Conservation (phyloP, 2,113 vertebrate species). For the Coreoperca whiteheadi region DNA sequence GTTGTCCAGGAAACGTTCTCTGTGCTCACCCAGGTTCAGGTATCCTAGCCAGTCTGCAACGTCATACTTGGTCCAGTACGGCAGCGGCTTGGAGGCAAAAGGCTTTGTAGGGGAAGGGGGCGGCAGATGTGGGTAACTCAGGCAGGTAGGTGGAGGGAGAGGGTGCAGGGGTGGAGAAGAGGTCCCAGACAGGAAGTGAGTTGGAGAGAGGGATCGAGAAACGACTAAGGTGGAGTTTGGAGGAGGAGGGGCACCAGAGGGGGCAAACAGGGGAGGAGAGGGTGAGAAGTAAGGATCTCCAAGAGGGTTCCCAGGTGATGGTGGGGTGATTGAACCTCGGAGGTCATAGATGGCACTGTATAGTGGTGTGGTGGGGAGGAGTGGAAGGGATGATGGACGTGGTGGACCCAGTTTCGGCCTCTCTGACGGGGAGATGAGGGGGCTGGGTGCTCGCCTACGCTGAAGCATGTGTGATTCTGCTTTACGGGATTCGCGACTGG, state of each 20-base stretch:
- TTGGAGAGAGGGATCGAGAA: conserved; percentile 90
- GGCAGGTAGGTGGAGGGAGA: conserved; percentile 84
- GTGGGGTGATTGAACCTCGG: conserved; percentile 83
- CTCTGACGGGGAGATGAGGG: conserved; percentile 89
- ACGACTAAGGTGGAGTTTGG: conserved; percentile 85
- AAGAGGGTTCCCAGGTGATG: conserved; percentile 85
- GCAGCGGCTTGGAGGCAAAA: conserved; percentile 92
- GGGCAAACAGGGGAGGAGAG: conserved; percentile 87
- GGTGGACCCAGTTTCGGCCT: conserved; percentile 88
- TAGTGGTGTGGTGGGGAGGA: conserved; percentile 88
- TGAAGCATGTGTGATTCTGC: conserved; percentile 83
- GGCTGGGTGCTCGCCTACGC: conserved; percentile 90
- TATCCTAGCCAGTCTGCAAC: conserved; percentile 95
- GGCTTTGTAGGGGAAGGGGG: conserved; percentile 91
- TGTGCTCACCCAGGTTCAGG: conserved; percentile 92
- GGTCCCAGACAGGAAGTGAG: conserved; percentile 88
- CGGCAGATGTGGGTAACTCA: conserved; percentile 88
- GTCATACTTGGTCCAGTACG: conserved; percentile 96
- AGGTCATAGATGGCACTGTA: conserved; percentile 86
- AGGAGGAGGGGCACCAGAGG: conserved; percentile 86
- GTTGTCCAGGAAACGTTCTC: conserved; percentile 95
- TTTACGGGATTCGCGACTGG: conserved; percentile 84
- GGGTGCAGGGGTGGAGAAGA: conserved; percentile 84
- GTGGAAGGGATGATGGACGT: conserved; percentile 91
- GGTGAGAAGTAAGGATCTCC: conserved; percentile 89